phyloP scores from a whole-genome alignment of 1,140 invertebrate genomes.

The Polypedilum vanderplanki region DNA sequence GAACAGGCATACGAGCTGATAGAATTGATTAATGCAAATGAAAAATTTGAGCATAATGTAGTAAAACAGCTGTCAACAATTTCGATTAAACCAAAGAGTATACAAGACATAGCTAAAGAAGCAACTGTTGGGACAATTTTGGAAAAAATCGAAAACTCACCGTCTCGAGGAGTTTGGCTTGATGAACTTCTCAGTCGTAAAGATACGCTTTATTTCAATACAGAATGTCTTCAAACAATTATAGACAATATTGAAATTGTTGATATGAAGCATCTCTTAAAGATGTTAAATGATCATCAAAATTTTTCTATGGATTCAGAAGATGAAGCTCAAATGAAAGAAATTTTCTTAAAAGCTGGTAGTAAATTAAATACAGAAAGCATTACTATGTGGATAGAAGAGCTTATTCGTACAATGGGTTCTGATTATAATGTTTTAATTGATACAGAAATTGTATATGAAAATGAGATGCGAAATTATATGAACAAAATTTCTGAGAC shows the following conservation, averaged over 20 bases:
- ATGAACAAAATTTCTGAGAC: not conserved
- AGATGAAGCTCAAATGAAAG: conserved; percentile 25
- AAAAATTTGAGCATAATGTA: conserved; percentile 33
- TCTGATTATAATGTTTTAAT: not conserved
- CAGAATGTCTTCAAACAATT: conserved; percentile 38
- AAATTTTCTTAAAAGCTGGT: conserved; percentile 33
- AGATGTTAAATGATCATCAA: conserved; percentile 30
- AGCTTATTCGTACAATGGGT: conserved; percentile 5
- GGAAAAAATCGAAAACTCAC: conserved; percentile 34
- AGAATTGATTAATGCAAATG: conserved; percentile 30
- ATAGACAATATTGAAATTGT: conserved; percentile 33
- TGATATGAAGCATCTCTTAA: conserved; percentile 29
- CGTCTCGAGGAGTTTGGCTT: conserved; percentile 21
- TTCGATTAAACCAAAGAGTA: conserved; percentile 32
- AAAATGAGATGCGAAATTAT: conserved; percentile 19
- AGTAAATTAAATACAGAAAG: conserved; percentile 32
- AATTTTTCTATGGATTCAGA: conserved; percentile 30
- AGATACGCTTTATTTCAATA: conserved; percentile 34
- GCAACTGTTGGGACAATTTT: conserved; percentile 36
- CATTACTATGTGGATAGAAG: conserved; percentile 32
- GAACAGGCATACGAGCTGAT: conserved; percentile 33
- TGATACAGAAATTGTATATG: not conserved
- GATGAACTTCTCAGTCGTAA: conserved; percentile 33
- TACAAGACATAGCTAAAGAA: conserved; percentile 33
- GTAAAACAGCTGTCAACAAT: conserved; percentile 33